A percentile compares a stretch with the other conserved stretches of the same genome.
Conservation (phyloP, 2,113 vertebrate genomes). For the Platichthys flesus region DNA sequence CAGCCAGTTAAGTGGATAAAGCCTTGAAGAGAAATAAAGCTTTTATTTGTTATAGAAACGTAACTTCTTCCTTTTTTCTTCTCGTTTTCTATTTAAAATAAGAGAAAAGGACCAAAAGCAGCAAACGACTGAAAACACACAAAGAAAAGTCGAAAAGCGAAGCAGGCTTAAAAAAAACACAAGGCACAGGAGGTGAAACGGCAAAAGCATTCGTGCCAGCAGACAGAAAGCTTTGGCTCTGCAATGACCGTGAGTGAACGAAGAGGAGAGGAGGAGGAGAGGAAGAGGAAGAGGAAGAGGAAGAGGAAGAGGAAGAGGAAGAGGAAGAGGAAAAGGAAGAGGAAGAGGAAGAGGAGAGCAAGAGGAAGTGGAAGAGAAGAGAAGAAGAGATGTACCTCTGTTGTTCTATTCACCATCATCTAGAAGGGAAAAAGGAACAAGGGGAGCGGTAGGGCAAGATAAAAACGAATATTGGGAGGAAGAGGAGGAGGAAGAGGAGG, state of each 20-base stretch:
- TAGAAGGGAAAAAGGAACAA: constrained; percentile 83
- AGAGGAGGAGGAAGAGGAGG: constrained; percentile 88
- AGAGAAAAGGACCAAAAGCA: too few relatives aligned
- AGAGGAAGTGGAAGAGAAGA: background rate
- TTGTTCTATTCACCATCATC: constrained; percentile 99
- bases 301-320: background rate
- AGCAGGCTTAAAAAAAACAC: constrained; percentile 32
- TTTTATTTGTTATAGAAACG: too few relatives aligned
- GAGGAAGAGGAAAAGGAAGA: background rate
- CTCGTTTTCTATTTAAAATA: too few relatives aligned
- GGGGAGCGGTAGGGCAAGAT: constrained; percentile 73
- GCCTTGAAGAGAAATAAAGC: too few relatives aligned
- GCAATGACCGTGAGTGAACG: constrained; percentile 81
- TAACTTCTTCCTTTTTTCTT: too few relatives aligned
- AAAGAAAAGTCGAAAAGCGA: background rate
- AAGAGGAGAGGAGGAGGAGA: constrained; percentile 12
- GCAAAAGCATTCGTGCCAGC: constrained; percentile 70
- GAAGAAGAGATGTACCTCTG: constrained; percentile 90
- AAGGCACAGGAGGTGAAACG: constrained; percentile 26
- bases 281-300: background rate
- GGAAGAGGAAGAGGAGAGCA: background rate
- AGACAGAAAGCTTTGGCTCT: constrained; percentile 67
- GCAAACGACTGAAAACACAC: too few relatives aligned
- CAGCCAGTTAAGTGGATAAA: too few relatives aligned
- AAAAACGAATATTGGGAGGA: constrained; percentile 79